phyloP scores from a whole-genome alignment of 1,140 invertebrate genomes.

The Heterodera carotae region DNA sequence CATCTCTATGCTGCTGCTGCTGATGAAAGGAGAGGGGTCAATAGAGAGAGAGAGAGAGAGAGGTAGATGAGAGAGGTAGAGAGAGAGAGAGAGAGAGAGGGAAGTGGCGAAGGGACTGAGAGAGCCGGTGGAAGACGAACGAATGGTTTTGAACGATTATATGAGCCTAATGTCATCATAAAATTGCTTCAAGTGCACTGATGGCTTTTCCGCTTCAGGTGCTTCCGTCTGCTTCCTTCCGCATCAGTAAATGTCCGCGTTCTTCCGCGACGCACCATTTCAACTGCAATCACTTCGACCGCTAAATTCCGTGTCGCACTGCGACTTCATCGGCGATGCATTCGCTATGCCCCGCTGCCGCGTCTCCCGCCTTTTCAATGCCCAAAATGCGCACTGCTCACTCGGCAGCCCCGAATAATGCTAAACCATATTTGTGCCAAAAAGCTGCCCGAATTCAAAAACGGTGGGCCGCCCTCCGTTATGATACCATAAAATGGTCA shows the following conservation, averaged over 20 bases:
- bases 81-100: neutral
- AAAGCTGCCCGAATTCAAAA: slow-evolving; percentile 20
- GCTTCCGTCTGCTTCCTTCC: neutral
- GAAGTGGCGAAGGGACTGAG: too few species aligned
- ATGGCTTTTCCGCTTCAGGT: neutral
- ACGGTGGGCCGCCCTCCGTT: neutral
- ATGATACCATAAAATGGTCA: neutral
- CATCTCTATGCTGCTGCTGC: neutral
- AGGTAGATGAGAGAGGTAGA: too few species aligned
- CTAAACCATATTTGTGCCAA: slow-evolving; percentile 28
- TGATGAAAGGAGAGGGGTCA: neutral
- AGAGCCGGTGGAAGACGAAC: too few species aligned
- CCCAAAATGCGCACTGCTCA: slow-evolving; percentile 28
- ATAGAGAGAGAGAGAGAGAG: neutral
- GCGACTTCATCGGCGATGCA: neutral
- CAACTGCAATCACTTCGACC: neutral
- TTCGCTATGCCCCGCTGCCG: slow-evolving; percentile 14
- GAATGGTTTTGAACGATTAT: neutral
- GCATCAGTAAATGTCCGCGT: neutral
- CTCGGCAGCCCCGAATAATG: slow-evolving; percentile 1
- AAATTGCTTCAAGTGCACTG: neutral
- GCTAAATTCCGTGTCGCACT: neutral
- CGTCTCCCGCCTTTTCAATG: slow-evolving; percentile 32
- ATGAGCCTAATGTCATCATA: neutral
- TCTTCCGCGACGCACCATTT: neutral